Conservation (phyloP, 2,113 vertebrate genomes). For the Psittacula cyanocephala region DNA sequence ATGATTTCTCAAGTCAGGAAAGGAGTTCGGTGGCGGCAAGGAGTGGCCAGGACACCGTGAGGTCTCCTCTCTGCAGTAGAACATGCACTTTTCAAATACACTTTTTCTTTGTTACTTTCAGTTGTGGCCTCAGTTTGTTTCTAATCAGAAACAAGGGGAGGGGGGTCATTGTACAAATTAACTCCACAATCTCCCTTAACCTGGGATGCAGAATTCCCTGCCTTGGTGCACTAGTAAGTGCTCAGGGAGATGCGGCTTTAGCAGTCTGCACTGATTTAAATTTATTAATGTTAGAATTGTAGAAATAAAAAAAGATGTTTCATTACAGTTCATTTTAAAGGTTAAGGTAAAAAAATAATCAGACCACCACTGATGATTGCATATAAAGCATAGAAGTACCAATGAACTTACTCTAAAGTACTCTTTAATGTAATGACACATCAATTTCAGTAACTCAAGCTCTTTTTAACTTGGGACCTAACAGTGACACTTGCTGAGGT, state of each 20-base stretch:
- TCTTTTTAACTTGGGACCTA: background rate
- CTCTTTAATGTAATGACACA: background rate
- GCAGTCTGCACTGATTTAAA: background rate
- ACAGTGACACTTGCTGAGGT: background rate
- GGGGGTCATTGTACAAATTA: background rate
- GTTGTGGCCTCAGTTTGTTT: background rate
- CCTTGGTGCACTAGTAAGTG: fast-evolving
- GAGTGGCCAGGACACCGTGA: background rate
- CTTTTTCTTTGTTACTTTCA: background rate
- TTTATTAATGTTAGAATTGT: background rate
- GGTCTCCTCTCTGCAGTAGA: background rate
- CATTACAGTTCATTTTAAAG: background rate
- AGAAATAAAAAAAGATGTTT: background rate
- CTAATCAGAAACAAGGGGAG: background rate
- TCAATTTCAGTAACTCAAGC: background rate
- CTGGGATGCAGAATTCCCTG: background rate
- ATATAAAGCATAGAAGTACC: background rate
- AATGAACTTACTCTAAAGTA: background rate
- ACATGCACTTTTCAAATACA: background rate
- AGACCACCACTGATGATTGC: background rate
- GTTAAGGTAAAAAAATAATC: background rate
- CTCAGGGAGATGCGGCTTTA: background rate
- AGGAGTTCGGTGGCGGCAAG: fast-evolving
- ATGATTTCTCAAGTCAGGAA: background rate
- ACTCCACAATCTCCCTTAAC: background rate